phyloP scores from a whole-genome alignment of 2,797 vertebrate genomes.

The Dermochelys coriacea region DNA sequence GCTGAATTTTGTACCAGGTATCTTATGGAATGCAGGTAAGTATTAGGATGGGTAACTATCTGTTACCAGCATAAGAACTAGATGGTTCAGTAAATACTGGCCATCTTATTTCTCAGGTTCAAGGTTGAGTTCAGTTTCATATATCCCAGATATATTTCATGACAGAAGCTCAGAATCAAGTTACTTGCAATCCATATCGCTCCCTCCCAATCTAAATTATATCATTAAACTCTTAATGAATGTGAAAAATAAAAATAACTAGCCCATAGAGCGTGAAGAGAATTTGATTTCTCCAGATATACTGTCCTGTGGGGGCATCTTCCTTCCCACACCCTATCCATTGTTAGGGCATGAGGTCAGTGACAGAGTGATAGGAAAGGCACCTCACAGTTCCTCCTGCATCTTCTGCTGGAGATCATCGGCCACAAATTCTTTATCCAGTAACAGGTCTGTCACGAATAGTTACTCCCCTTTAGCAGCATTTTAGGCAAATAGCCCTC shows the following conservation, averaged over 20 bases:
- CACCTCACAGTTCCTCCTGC: neutral
- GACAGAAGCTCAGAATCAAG: slow-evolving; percentile 15
- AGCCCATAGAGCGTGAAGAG: neutral
- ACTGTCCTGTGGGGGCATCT: accelerated
- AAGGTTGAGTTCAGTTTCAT: neutral
- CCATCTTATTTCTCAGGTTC: neutral
- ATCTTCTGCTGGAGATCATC: neutral
- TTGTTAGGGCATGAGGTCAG: neutral
- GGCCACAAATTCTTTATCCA: neutral
- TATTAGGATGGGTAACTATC: neutral
- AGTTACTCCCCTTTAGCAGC: neutral
- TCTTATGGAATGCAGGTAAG: neutral
- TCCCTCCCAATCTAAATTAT: neutral
- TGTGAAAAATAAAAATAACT: slow-evolving; percentile 19
- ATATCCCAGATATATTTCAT: neutral
- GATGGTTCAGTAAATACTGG: neutral
- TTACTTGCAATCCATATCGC: slow-evolving; percentile 22
- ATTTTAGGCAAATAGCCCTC: neutral
- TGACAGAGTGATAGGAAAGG: neutral
- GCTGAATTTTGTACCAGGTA: neutral
- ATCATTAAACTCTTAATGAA: neutral
- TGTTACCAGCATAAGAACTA: neutral
- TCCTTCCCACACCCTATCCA: neutral
- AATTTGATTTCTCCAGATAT: neutral
- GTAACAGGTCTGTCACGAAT: neutral